Base-by-base conservation (phyloP, 2,888 invertebrate genomes). In the Sturmia bella region DNA sequence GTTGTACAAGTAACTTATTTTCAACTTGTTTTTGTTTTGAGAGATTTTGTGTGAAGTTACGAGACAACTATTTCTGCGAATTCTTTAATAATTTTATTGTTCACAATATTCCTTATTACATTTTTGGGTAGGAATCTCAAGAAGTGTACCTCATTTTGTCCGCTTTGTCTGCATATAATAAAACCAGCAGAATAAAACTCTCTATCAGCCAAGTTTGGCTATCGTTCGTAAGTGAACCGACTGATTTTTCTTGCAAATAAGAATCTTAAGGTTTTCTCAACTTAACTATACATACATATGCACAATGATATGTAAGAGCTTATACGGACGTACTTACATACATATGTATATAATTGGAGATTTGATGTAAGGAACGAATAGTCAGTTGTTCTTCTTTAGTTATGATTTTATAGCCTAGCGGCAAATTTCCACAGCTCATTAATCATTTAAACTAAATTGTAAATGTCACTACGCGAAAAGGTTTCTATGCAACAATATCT, bases 381-480 rank as follows among this genome's bases (percentile, higher is more conserved):
- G 32, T 27, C 32, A 59, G 50, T 41, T 52, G 19, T 59, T 68
- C 50, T 59, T 68, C 50, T 77, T 82, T 64, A 80, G 80, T 81
- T 76, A 84, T 81, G 79, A 69, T 43, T 79, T 76, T 76, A 73
- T 37, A 73, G 15, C 63, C 84, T 77, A n/a, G 75, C 57, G 73
- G 83, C 85, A 64, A 83, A 86, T 87, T 87, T 89, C 89, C 87
- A 84, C 88, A 86, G 87, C 85, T 88, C 89, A 88, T 88, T 89
- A 88, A 88, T 88, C 89, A 86, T 87, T 84, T 84, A 78, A 81
- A 80, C 75, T 78, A 83, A 85, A 84, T 85, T 85, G 84, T 81
- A 82, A 75, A 76, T 84, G 84, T 84, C 84, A 84, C 83, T 83
- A 56, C 13, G 59, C 52, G n/a, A 78, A 81, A 43, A 59, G 45